Evolutionary conservation across 2,797 vertebrate genomes (phyloP).

Genomic region (Spinibarbus caldwelli): DNA sequence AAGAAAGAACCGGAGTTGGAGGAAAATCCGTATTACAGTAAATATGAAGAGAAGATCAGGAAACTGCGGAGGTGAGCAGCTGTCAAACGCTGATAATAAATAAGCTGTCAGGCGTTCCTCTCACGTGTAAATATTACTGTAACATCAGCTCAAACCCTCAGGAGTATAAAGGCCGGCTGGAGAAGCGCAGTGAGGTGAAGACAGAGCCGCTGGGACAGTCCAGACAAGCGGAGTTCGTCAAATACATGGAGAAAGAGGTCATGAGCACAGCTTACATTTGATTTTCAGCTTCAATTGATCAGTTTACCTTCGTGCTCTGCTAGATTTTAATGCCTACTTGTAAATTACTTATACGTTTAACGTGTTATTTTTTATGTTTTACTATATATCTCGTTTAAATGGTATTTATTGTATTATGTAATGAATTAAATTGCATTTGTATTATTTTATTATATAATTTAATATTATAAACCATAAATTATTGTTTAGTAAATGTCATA

Average conservation of each 20-base stretch:
- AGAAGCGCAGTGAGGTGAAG: slow-evolving; percentile 78
- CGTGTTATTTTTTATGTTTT: background rate
- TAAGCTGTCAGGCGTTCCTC: background rate
- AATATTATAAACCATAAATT: background rate
- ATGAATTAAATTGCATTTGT: background rate
- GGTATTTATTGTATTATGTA: background rate
- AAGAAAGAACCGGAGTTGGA: slow-evolving; percentile 78
- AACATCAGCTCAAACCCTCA: slow-evolving; percentile 81
- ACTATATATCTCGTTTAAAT: background rate
- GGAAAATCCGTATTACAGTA: slow-evolving; percentile 86
- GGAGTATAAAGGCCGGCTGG: slow-evolving; percentile 83
- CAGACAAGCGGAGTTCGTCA: slow-evolving; percentile 87
- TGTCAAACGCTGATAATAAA: background rate
- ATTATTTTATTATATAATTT: background rate
- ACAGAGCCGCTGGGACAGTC: slow-evolving; percentile 85
- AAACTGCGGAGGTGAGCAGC: slow-evolving; percentile 85
- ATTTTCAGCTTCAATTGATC: background rate
- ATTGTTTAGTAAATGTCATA: background rate
- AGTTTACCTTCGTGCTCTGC: background rate
- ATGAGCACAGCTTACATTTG: slow-evolving; percentile 16
- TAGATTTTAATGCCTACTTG: background rate
- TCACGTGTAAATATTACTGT: background rate
- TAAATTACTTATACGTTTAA: background rate
- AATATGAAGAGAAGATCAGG: slow-evolving; percentile 91
- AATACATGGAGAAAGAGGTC: slow-evolving; percentile 87